Conservation (phyloP, 1,140 invertebrate species). For the Diuraphis noxia region DNA sequence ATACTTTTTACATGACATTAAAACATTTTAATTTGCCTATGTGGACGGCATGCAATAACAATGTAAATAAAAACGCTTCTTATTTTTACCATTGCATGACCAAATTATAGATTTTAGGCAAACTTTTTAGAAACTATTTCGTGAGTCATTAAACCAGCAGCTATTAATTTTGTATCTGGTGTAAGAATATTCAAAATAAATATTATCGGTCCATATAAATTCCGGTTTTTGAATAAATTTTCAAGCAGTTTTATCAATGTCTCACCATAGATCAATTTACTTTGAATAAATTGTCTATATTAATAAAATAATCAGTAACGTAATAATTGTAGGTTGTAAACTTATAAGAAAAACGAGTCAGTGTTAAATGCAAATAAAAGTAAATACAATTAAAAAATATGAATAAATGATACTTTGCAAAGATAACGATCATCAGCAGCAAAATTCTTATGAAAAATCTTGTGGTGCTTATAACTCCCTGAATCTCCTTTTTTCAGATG, state of each 20-base stretch:
- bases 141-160: background rate
- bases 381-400: background rate
- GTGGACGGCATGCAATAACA: background rate
- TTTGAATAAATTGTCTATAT: no score
- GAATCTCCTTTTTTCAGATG: background rate
- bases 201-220: background rate
- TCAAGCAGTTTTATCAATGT: no score
- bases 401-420: background rate
- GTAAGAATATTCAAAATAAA: background rate
- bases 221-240: background rate
- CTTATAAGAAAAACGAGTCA: background rate
- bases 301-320: background rate
- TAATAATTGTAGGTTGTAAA: background rate
- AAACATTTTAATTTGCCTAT: constrained; percentile 29
- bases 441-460: background rate
- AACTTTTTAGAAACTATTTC: background rate
- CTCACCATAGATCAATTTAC: background rate
- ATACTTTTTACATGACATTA: background rate
- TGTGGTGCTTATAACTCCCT: no score
- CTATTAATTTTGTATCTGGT: background rate
- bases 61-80: constrained; percentile 4
- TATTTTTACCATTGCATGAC: constrained; percentile 25
- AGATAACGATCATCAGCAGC: background rate
- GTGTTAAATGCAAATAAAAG: background rate
- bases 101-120: background rate